Conservation (phyloP, 2,888 invertebrate species). For the Eristalis intricaria region DNA sequence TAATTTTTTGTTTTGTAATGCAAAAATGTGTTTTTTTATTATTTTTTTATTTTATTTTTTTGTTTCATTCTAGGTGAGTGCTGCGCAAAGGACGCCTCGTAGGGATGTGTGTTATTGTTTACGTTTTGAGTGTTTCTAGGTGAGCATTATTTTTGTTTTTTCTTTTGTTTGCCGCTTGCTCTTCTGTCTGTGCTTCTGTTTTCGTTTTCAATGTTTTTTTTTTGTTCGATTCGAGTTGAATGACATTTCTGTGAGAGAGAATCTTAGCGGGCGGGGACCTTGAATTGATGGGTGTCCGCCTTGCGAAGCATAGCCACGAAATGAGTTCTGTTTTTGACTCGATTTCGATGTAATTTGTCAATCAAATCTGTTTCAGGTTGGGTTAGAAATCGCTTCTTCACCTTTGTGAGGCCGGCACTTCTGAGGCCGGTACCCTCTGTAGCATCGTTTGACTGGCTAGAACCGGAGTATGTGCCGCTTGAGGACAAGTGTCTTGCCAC, state of each 20-base stretch:
- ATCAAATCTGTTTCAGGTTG: background rate
- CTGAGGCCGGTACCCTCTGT: too few relatives aligned
- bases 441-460: too few relatives aligned
- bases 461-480: too few relatives aligned
- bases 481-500: too few relatives aligned
- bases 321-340: background rate
- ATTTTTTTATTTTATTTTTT: background rate
- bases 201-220: too few relatives aligned
- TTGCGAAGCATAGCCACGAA: constrained; percentile 42
- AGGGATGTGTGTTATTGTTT: background rate
- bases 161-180: background rate
- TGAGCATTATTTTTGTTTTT: constrained; percentile 11
- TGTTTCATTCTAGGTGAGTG: constrained; percentile 46
- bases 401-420: too few relatives aligned
- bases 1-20: background rate
- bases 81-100: background rate
- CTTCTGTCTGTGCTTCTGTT: background rate
- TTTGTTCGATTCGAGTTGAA: background rate
- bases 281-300: background rate
- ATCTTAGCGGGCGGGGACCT: background rate
- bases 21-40: background rate
- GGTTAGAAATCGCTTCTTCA: background rate
- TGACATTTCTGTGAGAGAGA: constrained; percentile 33
- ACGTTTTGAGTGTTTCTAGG: constrained; percentile 8
- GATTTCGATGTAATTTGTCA: background rate